A percentile compares a stretch with the other conserved stretches of the same genome.
phyloP scores from a whole-genome alignment of 2,113 vertebrate genomes.

The Orycteropus afer region DNA sequence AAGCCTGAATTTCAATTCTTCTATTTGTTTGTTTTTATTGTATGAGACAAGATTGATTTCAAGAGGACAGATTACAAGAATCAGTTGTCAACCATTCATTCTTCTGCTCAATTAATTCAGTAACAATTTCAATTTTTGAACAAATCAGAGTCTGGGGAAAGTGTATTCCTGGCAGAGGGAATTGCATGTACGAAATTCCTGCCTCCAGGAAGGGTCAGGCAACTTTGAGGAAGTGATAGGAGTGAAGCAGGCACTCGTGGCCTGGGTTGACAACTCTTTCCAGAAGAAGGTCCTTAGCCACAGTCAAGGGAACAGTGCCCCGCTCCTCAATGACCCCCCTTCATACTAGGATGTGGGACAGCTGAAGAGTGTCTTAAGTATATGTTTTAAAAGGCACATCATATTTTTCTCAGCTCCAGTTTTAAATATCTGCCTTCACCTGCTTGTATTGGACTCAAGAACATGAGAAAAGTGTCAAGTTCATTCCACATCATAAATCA shows the following conservation, averaged over 20 bases:
- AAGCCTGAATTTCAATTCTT: neutral
- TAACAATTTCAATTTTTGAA: neutral
- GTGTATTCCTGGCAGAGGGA: neutral
- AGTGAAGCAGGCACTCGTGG: neutral
- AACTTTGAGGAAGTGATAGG: neutral
- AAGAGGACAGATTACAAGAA: neutral
- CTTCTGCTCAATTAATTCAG: neutral
- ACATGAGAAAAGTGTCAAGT: slow-evolving; percentile 14
- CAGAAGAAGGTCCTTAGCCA: neutral
- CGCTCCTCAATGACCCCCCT: neutral
- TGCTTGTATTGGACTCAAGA: slow-evolving; percentile 39
- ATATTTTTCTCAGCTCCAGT: neutral
- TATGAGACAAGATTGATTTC: neutral
- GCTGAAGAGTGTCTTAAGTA: neutral
- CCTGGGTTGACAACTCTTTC: neutral
- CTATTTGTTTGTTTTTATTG: neutral
- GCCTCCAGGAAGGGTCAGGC: neutral
- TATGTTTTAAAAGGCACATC: neutral
- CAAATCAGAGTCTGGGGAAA: neutral
- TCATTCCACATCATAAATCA: neutral
- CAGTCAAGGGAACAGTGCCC: neutral
- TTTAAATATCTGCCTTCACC: neutral
- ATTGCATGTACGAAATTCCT: neutral
- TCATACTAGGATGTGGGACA: neutral
- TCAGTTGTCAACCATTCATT: neutral